Percentiles rank a stretch among this genome's conserved stretches.
phyloP scores from a whole-genome alignment of 2,888 invertebrate genomes.

The Drosophila barbarae region DNA sequence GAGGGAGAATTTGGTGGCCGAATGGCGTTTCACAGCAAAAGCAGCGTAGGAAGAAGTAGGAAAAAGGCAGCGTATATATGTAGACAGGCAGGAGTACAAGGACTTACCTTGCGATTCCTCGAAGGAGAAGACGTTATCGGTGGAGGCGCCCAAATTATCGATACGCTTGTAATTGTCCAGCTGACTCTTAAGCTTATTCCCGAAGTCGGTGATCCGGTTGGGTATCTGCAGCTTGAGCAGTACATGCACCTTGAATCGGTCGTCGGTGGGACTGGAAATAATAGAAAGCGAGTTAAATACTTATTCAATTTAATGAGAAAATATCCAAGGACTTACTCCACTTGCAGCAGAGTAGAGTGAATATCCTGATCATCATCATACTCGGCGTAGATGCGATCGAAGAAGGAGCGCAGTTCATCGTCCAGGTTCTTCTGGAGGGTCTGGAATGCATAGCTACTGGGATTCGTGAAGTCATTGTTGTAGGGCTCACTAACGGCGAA shows the following conservation, averaged over 20 bases:
- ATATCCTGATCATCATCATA: slow-evolving; percentile 60
- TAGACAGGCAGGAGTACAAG: background rate
- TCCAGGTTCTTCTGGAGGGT: slow-evolving; percentile 60
- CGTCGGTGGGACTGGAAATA: slow-evolving; percentile 63
- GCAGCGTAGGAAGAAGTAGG: slow-evolving; percentile 6
- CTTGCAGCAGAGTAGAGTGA: slow-evolving; percentile 56
- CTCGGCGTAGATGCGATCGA: slow-evolving; percentile 42
- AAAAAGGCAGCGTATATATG: background rate
- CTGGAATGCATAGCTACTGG: slow-evolving; percentile 46
- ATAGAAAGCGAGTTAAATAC: background rate
- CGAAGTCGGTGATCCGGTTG: slow-evolving; percentile 52
- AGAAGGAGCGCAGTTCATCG: slow-evolving; percentile 55
- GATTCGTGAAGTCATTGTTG: slow-evolving; percentile 46
- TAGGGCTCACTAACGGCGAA: slow-evolving; percentile 74
- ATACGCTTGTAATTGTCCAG: slow-evolving; percentile 52
- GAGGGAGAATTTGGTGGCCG: background rate
- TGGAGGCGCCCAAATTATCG: slow-evolving; percentile 62
- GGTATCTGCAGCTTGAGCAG: slow-evolving; percentile 71
- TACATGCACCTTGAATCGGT: slow-evolving; percentile 66
- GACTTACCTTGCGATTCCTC: slow-evolving; percentile 69
- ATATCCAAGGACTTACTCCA: slow-evolving; percentile 63
- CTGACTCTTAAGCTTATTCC: slow-evolving; percentile 50
- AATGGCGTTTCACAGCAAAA: slow-evolving; percentile 15
- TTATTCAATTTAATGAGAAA: accelerated
- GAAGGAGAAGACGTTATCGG: slow-evolving; percentile 68